phyloP scores from a whole-genome alignment of 2,797 vertebrate species.

The Pseudotriccus pelzelni region DNA sequence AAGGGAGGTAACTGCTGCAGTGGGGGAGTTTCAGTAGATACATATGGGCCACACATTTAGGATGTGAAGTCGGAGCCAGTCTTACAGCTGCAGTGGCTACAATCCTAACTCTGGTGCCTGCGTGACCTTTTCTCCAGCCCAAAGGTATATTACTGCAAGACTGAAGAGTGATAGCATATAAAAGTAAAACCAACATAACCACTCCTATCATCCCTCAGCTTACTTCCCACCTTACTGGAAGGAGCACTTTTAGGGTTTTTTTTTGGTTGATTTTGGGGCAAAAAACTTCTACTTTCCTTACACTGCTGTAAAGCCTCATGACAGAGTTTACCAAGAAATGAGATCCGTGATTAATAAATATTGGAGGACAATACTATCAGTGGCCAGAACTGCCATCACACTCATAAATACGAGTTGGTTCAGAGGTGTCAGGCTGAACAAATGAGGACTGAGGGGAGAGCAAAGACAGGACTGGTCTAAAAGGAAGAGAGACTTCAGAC shows the following conservation, averaged over 20 bases:
- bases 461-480: neutral
- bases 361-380: neutral
- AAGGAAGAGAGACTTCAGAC: neutral
- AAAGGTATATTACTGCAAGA: neutral
- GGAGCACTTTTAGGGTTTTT: rapidly evolving
- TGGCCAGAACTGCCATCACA: neutral
- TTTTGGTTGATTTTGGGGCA: neutral
- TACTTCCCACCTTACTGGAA: neutral
- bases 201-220: neutral
- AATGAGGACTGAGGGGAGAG: neutral
- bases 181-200: neutral
- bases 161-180: neutral
- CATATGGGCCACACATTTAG: neutral
- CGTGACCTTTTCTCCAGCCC: neutral
- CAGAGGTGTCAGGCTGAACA: neutral
- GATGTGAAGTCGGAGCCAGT: neutral
- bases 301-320: neutral
- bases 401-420: neutral
- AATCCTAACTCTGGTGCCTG: neutral
- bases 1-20: neutral
- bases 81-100: neutral
- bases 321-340: neutral
- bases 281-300: neutral
- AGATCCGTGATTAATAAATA: neutral
- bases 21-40: neutral